These are phyloP conservation scores for Clepsis dumicolana DNA, from an alignment of 2,888 invertebrate genomes.

Conservation along the genomic window DNA sequence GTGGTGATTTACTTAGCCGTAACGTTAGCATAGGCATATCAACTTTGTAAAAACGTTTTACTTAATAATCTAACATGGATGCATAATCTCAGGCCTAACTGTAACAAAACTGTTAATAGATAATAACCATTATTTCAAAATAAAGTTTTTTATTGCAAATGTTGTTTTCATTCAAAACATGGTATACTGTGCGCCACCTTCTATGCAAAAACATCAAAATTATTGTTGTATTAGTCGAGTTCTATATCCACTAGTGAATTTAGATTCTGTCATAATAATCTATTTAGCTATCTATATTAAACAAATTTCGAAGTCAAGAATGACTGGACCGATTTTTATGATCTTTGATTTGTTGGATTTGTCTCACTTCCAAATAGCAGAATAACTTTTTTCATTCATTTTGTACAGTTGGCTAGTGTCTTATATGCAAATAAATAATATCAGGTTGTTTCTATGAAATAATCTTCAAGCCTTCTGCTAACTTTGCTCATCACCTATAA, in stretches of 20 bases:
- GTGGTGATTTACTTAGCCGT: slow-evolving; percentile 51
- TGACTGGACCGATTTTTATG: too few relatives aligned
- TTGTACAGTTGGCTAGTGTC: too few relatives aligned
- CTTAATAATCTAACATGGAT: slow-evolving; percentile 74
- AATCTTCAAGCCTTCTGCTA: not conserved
- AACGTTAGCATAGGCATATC: slow-evolving; percentile 79
- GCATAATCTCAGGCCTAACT: slow-evolving; percentile 81
- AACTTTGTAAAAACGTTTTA: slow-evolving; percentile 78
- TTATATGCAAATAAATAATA: too few relatives aligned
- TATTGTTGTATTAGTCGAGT: too few relatives aligned
- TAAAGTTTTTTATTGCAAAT: slow-evolving; percentile 72
- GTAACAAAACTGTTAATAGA: slow-evolving; percentile 83
- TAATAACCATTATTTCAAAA: slow-evolving; percentile 85
- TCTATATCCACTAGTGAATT: too few relatives aligned
- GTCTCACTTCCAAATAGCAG: too few relatives aligned
- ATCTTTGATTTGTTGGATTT: too few relatives aligned
- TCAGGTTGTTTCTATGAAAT: not conserved
- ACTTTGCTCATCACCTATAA: slow-evolving; percentile 18
- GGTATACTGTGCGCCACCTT: not conserved
- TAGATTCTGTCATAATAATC: too few relatives aligned
- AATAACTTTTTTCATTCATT: too few relatives aligned
- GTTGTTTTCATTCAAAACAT: slow-evolving; percentile 42
- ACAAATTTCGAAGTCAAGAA: too few relatives aligned
- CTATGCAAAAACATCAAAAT: not conserved
- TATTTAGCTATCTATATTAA: too few relatives aligned